Evolutionary conservation across 1,140 invertebrate species (phyloP), one percentile per base, ranked within the genome.

Genomic region (Vollenhovia emeryi): DNA sequence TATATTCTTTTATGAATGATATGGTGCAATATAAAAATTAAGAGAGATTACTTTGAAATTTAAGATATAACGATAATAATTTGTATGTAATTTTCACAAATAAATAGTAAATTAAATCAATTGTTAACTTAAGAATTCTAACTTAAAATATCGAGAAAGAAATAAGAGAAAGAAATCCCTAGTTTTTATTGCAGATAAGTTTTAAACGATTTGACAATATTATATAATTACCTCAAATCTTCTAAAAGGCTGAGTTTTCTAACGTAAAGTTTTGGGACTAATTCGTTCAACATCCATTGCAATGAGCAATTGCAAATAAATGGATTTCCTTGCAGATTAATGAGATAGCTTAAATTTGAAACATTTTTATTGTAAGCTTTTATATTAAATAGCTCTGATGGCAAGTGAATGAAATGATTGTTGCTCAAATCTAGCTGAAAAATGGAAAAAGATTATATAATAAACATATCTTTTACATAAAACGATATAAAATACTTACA

Each of bases 301-400:
- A 92, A 71, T 9, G 91, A 68, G 27, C 94, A 95, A 73, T 94
- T 88, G 27, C 94, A 95, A 76, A 90, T 71, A 33, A 94, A 89
- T n/a, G 93, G 94, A 89, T 95, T 95, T 33, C 87, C 85, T 92
- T 94, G 93, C 33, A 94, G 83, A 90, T 94, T 89, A 43, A 95
- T 84, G 45, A 84, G 90, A 27, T 88, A 60, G 0, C 13, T 71
- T 21, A 11, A 52, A 33, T 79, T 79, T n/a, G 75, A 78, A 78
- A 87, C 13, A 33, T 75, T 87, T 76, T 48, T 75, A 8, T 60
- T 85, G 18, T 80, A 40, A 55, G 40, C 55, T 74, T 79, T 8
- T 21, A 55, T 50, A 59, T 90, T 87, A 11, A 88, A 87, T 48
- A 92, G 11, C 30, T 91, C 78, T 48, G 80, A 36, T 27, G 90